phyloP scores from a whole-genome alignment of 1,140 invertebrate species.

The Rhynchophorus ferrugineus region DNA sequence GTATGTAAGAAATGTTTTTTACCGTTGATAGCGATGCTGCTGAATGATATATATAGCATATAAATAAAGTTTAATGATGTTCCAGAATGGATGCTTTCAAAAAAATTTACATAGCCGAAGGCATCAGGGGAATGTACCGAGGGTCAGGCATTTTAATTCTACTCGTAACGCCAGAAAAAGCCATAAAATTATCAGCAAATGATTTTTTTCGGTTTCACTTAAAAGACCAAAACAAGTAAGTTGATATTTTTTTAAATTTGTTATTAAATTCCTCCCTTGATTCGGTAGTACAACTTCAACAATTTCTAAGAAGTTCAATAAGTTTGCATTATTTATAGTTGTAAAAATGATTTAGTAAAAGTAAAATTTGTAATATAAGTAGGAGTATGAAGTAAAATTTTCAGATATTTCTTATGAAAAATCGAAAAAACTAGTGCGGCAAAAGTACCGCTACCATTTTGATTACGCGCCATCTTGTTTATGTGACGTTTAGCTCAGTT shows the following conservation, averaged over 20 bases:
- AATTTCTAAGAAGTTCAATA: too few species aligned
- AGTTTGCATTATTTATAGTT: too few species aligned
- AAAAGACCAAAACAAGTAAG: slow-evolving; percentile 46
- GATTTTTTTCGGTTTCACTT: slow-evolving; percentile 91
- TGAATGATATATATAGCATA: neutral
- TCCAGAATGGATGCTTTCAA: slow-evolving; percentile 88
- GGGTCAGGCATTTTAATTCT: slow-evolving; percentile 95
- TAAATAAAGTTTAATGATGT: neutral
- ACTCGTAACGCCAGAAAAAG: slow-evolving; percentile 98
- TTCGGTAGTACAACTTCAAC: neutral
- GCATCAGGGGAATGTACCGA: slow-evolving; percentile 96
- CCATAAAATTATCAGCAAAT: slow-evolving; percentile 97
- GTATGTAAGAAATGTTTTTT: slow-evolving; percentile 68
- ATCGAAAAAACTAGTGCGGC: too few species aligned
- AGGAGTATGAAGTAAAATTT: too few species aligned
- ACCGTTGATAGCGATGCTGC: neutral
- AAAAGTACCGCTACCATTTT: too few species aligned
- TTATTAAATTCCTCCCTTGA: neutral
- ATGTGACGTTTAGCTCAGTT: too few species aligned
- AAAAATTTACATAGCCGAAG: slow-evolving; percentile 86
- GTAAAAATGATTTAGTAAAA: too few species aligned
- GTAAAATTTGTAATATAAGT: too few species aligned
- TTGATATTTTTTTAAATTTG: neutral
- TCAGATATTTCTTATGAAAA: too few species aligned
- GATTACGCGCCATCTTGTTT: too few species aligned